Conservation (phyloP, 2,113 vertebrate species). For the Scopus umbretta region DNA sequence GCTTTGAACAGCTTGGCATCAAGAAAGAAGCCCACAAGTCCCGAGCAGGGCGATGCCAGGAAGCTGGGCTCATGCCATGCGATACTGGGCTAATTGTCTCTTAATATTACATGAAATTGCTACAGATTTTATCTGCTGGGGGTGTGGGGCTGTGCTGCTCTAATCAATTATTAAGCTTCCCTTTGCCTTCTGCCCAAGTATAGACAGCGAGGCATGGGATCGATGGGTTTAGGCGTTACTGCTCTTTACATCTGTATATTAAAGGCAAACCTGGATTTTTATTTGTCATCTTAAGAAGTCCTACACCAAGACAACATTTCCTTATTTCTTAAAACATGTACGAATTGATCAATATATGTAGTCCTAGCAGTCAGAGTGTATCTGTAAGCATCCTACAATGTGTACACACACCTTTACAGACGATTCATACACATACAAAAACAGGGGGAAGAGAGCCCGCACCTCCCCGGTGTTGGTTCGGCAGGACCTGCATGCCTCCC, state of each 20-base stretch:
- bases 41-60: background rate
- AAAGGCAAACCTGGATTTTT: background rate
- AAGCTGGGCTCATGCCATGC: background rate
- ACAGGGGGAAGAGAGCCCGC: background rate
- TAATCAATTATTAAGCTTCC: background rate
- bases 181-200: background rate
- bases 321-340: background rate
- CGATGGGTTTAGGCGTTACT: background rate
- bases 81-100: background rate
- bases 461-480: background rate
- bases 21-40: background rate
- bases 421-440: background rate
- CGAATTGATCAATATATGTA: background rate
- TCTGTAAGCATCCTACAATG: background rate
- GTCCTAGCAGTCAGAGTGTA: background rate
- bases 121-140: background rate
- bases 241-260: background rate
- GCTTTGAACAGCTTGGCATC: background rate
- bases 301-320: background rate
- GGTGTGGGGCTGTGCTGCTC: background rate
- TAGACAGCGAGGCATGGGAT: background rate
- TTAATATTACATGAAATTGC: background rate
- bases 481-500: background rate
- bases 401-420: background rate
- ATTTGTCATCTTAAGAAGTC: background rate